phyloP scores from a whole-genome alignment of 1,140 invertebrate species.

The Bombus soroeensis region DNA sequence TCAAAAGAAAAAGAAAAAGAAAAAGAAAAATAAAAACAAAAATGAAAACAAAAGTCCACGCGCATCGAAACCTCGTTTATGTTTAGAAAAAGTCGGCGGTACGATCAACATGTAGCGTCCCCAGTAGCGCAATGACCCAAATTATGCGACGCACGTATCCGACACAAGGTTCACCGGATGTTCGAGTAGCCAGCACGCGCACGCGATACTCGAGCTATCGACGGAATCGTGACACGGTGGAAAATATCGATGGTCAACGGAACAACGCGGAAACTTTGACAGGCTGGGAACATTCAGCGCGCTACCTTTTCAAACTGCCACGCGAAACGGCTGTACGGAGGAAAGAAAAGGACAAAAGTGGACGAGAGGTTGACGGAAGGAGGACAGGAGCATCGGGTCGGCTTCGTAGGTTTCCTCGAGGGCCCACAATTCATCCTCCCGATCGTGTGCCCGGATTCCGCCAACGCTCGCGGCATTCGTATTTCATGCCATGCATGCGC shows the following conservation, averaged over 20 bases:
- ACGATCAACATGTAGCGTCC: too few relatives aligned
- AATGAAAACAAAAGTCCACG: too few relatives aligned
- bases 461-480: conserved; percentile 44
- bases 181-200: background rate
- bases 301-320: conserved; percentile 6
- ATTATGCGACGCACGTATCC: conserved; percentile 38
- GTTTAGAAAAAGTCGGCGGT: too few relatives aligned
- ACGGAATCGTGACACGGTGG: background rate
- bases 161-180: conserved; percentile 19
- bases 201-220: conserved; percentile 20
- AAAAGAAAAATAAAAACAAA: too few relatives aligned
- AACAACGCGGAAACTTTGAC: conserved; percentile 58
- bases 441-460: conserved; percentile 40
- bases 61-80: too few relatives aligned
- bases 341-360: background rate
- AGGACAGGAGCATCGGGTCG: conserved; percentile 8
- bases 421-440: conserved; percentile 51
- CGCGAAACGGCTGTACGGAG: background rate
- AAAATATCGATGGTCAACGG: conserved; percentile 43
- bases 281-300: conserved; percentile 18
- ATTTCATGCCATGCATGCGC: conserved; percentile 48
- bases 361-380: background rate
- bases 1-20: too few relatives aligned
- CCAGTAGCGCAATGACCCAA: background rate
- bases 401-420: conserved; percentile 46